A percentile compares a stretch with the other conserved stretches of the same genome.
phyloP scores from a whole-genome alignment of 2,113 vertebrate species.

The Proterorhinus semilunaris region DNA sequence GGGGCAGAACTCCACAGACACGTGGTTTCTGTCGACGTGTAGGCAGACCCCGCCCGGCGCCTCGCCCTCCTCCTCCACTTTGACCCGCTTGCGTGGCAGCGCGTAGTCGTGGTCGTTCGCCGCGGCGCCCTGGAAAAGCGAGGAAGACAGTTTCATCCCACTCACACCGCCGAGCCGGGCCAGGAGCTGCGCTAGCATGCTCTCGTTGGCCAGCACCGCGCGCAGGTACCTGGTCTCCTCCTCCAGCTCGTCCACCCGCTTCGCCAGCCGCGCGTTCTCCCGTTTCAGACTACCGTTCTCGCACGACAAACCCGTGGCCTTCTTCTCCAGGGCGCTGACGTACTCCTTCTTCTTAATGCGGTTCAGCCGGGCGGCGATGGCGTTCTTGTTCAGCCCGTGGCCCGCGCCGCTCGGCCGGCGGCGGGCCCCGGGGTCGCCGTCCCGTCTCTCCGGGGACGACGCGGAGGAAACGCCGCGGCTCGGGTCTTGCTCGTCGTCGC shows the following conservation, averaged over 20 bases:
- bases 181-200: constrained; percentile 88
- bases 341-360: constrained; percentile 94
- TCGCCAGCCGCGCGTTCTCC: constrained; percentile 84
- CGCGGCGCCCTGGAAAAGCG: constrained; percentile 85
- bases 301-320: constrained; percentile 79
- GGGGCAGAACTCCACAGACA: constrained; percentile 98
- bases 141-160: constrained; percentile 92
- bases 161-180: constrained; percentile 89
- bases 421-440: constrained; percentile 18
- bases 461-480: constrained; percentile 22
- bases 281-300: constrained; percentile 87
- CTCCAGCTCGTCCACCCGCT: constrained; percentile 89
- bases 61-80: constrained; percentile 77
- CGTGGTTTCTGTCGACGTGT: constrained; percentile 93
- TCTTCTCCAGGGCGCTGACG: constrained; percentile 84
- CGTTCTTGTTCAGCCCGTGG: constrained; percentile 76
- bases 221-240: constrained; percentile 93
- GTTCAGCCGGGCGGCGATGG: constrained; percentile 89
- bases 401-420: constrained; percentile 45
- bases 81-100: constrained; percentile 79
- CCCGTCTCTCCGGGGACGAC: constrained; percentile 43
- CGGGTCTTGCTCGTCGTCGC: constrained; percentile 36
- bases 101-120: constrained; percentile 84
- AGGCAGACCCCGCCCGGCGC: constrained; percentile 88
- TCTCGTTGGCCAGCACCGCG: constrained; percentile 96